phyloP scores from a whole-genome alignment of 2,888 invertebrate species.

The Galerucella pusilla region DNA sequence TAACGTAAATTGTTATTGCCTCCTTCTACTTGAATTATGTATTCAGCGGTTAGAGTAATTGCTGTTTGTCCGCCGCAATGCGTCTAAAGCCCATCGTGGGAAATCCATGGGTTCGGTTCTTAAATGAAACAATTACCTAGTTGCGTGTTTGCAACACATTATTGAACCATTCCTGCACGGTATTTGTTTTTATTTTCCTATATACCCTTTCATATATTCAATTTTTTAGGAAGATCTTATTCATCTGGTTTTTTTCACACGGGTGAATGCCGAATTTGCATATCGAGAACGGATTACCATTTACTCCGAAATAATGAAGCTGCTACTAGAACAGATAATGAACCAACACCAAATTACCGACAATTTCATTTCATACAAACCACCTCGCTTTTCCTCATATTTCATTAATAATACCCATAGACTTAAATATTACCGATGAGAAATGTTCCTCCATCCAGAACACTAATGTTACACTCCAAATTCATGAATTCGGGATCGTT shows the following conservation, averaged over 20 bases:
- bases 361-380: neutral
- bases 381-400: neutral
- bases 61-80: conserved; percentile 58
- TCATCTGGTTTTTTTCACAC: conserved; percentile 53
- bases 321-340: neutral
- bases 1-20: conserved; percentile 52
- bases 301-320: conserved; percentile 4
- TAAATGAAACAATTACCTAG: conserved; percentile 66
- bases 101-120: conserved; percentile 60
- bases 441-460: too few relatives aligned
- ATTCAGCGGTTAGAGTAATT: conserved; percentile 62
- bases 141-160: conserved; percentile 66
- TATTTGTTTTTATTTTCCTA: conserved; percentile 64
- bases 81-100: conserved; percentile 63
- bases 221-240: conserved; percentile 39
- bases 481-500: too few relatives aligned
- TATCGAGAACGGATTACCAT: conserved; percentile 1
- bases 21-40: conserved; percentile 56
- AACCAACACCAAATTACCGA: neutral
- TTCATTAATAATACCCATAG: neutral
- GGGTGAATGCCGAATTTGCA: conserved; percentile 29
- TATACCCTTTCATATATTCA: conserved; percentile 52
- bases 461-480: too few relatives aligned
- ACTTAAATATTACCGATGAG: too few relatives aligned
- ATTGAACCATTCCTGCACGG: conserved; percentile 63